Conservation (phyloP, 2,888 invertebrate species). For the Apodemia duryi region DNA sequence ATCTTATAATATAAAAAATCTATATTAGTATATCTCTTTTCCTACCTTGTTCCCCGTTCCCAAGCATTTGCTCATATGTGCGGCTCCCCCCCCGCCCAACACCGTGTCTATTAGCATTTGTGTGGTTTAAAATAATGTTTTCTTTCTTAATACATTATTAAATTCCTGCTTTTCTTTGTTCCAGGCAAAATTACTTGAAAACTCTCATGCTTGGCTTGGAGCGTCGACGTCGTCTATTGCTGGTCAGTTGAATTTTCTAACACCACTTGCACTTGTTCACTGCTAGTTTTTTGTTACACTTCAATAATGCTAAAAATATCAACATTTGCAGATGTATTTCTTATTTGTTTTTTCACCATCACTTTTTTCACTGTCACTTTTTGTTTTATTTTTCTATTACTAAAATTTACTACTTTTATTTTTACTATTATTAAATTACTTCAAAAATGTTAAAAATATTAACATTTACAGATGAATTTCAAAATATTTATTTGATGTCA, state of each 20-base stretch:
- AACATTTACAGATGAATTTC: neutral
- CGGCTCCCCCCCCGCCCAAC: no score
- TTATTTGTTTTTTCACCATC: neutral
- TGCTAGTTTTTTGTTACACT: neutral
- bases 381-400: no score
- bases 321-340: neutral
- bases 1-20: no score
- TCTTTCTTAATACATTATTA: neutral
- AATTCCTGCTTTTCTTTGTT: conserved; percentile 39
- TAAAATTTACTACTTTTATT: no score
- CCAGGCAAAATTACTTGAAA: conserved; percentile 95
- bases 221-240: conserved; percentile 93
- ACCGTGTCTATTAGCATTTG: no score
- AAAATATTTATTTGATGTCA: no score
- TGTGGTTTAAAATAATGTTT: no score
- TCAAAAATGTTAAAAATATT: neutral
- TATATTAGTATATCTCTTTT: no score
- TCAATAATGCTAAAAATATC: neutral
- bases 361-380: no score
- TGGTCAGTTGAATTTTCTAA: conserved; percentile 83
- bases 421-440: neutral
- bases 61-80: no score
- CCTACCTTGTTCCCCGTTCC: no score
- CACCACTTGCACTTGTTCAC: conserved; percentile 3
- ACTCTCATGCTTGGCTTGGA: conserved; percentile 95